These are phyloP conservation scores for Panthera tigris DNA, from an alignment of 2,113 vertebrate genomes.

Conservation along the genomic window DNA sequence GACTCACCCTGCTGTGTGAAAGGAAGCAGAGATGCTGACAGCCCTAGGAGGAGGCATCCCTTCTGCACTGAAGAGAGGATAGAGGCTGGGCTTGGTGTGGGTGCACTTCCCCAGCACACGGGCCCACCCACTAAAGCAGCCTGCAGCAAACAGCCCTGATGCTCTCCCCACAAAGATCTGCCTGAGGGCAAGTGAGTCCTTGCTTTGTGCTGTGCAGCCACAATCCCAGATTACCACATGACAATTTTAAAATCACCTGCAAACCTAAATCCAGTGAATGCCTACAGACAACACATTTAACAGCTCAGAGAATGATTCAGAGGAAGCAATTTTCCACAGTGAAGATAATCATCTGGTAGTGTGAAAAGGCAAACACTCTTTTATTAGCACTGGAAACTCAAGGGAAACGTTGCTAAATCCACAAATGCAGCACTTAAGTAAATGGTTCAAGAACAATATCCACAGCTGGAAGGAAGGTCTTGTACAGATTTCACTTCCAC, in stretches of 20 bases:
- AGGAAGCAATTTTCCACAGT: constrained; percentile 68
- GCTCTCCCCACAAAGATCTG: not conserved
- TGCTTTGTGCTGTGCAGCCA: not conserved
- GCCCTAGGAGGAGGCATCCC: not conserved
- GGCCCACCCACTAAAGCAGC: not conserved
- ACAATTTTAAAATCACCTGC: constrained; percentile 55
- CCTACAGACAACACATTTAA: constrained; percentile 38
- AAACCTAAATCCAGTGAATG: constrained; percentile 46
- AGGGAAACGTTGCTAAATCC: not conserved
- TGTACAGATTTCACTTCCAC: not conserved
- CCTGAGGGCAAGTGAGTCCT: not conserved
- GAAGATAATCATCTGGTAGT: constrained; percentile 57
- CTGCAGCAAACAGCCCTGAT: not conserved
- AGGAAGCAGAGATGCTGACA: not conserved
- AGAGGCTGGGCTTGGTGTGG: not conserved
- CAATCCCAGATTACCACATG: not conserved
- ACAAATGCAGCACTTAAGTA: not conserved
- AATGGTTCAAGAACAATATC: constrained; percentile 29
- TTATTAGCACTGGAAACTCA: constrained; percentile 53
- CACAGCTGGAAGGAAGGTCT: constrained; percentile 54
- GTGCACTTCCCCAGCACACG: not conserved
- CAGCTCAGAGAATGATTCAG: constrained; percentile 64
- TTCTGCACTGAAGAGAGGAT: not conserved
- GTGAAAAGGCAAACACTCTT: constrained; percentile 52
- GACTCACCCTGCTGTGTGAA: not conserved